Evolutionary conservation across 2,113 vertebrate species (phyloP).

Genomic region (Hystrix cristata): DNA sequence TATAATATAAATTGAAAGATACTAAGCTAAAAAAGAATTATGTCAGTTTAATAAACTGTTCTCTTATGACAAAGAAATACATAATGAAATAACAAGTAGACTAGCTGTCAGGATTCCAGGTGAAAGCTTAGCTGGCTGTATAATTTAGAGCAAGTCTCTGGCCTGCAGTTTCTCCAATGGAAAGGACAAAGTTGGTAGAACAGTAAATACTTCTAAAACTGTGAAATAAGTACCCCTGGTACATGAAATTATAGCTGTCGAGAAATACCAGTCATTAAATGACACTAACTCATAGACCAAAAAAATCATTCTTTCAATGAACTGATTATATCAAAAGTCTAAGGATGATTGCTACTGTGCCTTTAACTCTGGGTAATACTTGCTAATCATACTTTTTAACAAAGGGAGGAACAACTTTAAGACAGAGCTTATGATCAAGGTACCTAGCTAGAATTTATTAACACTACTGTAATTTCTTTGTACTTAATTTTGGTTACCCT

Average conservation of each 20-base stretch:
- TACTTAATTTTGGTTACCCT: not conserved
- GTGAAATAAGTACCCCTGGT: not conserved
- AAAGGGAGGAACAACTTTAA: not conserved
- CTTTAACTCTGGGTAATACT: not conserved
- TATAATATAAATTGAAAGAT: not conserved
- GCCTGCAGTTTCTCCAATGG: slow-evolving; percentile 12
- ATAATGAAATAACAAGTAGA: slow-evolving; percentile 44
- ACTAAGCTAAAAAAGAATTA: slow-evolving; percentile 10
- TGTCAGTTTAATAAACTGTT: slow-evolving; percentile 3
- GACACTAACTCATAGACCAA: not conserved
- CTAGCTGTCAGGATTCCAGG: not conserved
- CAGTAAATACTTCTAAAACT: not conserved
- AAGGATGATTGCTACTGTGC: not conserved
- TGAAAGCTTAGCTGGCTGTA: not conserved
- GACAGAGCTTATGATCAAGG: not conserved
- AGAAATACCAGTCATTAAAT: slow-evolving; percentile 30
- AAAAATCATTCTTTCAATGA: not conserved
- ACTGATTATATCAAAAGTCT: not conserved
- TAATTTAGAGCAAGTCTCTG: not conserved
- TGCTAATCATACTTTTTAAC: slow-evolving; percentile 17
- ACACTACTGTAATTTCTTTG: not conserved
- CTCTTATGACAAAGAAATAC: slow-evolving; percentile 7
- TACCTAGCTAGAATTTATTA: slow-evolving; percentile 15
- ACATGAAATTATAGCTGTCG: not conserved
- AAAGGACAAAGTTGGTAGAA: not conserved